phyloP scores from a whole-genome alignment of 2,113 vertebrate species.

The Castor canadensis region DNA sequence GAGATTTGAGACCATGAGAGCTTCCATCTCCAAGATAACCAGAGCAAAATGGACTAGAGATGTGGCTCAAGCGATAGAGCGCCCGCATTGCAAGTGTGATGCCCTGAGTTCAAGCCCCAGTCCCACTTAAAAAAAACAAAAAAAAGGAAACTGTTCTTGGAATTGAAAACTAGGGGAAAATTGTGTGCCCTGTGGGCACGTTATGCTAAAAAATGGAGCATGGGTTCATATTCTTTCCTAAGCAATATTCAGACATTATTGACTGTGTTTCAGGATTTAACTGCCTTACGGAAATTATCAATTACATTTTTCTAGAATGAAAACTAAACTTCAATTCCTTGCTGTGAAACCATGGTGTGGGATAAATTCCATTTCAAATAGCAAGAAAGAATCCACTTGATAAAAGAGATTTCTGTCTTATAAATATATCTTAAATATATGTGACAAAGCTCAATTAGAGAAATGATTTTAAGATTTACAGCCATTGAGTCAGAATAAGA shows the following conservation, averaged over 20 bases:
- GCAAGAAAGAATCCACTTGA: neutral
- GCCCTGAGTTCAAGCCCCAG: no score
- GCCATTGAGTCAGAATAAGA: neutral
- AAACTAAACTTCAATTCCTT: constrained; percentile 25
- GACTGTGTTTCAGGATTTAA: neutral
- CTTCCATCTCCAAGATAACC: no score
- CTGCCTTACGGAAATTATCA: neutral
- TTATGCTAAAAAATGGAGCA: neutral
- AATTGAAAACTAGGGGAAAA: neutral
- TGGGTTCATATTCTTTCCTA: neutral
- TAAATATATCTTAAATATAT: neutral
- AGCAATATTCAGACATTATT: neutral
- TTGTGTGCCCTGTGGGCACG: neutral
- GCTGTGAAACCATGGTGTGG: constrained; percentile 6
- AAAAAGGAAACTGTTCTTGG: neutral
- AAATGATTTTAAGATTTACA: constrained; percentile 5
- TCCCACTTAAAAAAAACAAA: no score
- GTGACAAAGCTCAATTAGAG: neutral
- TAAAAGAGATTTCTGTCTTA: neutral
- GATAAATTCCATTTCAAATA: constrained; percentile 5
- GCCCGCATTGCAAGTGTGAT: no score
- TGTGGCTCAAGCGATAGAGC: no score
- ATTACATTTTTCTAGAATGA: constrained; percentile 15
- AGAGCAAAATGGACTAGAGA: no score
- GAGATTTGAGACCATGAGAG: no score